These are phyloP conservation scores for Ovis aries DNA, from an alignment of 2,113 vertebrate species.

Conservation along the genomic window DNA sequence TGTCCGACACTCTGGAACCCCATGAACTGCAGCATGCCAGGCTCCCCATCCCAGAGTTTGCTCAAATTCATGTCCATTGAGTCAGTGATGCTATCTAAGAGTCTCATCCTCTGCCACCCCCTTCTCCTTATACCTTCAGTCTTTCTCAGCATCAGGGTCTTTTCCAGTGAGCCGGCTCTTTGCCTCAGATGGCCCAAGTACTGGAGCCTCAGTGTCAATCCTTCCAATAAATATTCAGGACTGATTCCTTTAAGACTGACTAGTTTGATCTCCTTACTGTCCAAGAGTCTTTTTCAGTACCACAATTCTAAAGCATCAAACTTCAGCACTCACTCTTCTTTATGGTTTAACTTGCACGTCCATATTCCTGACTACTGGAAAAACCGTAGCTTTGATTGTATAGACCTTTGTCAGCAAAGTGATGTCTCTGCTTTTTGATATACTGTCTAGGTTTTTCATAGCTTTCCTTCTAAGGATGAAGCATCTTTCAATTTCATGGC, in stretches of 20 bases:
- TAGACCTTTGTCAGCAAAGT: background rate
- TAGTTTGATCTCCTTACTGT: background rate
- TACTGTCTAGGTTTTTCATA: background rate
- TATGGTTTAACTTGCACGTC: background rate
- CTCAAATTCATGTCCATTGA: background rate
- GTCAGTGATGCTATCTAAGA: background rate
- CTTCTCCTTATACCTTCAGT: background rate
- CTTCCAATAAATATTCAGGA: background rate
- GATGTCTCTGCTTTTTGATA: background rate
- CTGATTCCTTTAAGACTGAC: background rate
- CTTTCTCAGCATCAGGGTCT: background rate
- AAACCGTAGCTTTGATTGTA: background rate
- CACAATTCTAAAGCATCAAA: background rate
- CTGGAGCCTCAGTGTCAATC: background rate
- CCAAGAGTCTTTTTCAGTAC: background rate
- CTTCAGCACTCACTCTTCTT: background rate
- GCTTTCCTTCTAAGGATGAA: background rate
- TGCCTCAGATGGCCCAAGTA: background rate
- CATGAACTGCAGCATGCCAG: background rate
- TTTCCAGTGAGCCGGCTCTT: background rate
- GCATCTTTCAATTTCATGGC: background rate
- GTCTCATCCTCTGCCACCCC: background rate
- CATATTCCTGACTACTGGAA: background rate
- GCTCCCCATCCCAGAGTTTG: background rate
- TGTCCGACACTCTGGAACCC: background rate